Evolutionary conservation across 2,888 invertebrate genomes (phyloP).

Genomic region (Cephonodes hylas): DNA sequence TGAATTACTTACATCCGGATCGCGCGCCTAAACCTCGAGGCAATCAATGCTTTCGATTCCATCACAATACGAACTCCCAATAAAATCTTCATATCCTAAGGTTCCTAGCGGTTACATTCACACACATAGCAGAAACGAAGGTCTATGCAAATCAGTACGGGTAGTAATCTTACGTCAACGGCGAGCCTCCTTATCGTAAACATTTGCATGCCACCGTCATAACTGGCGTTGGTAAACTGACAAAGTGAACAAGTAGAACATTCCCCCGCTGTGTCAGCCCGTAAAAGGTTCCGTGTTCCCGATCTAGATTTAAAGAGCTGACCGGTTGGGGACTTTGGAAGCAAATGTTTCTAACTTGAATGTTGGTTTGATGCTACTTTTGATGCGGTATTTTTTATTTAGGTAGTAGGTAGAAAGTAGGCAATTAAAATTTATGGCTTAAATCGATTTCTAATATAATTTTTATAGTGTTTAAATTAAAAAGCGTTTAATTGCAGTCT

Average conservation of each 20-base stretch:
- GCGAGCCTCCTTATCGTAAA: background rate
- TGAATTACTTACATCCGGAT: too few relatives aligned
- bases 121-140: too few relatives aligned
- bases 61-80: too few relatives aligned
- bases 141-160: background rate
- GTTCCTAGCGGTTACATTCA: too few relatives aligned
- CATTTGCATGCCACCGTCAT: background rate
- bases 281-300: conserved; percentile 35
- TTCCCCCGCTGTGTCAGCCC: conserved; percentile 37
- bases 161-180: background rate
- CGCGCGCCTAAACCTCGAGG: too few relatives aligned
- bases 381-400: background rate
- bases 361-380: background rate
- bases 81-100: too few relatives aligned
- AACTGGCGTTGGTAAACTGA: conserved; percentile 21
- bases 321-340: conserved; percentile 33
- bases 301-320: conserved; percentile 44
- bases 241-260: conserved; percentile 31
- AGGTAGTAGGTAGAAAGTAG: too few relatives aligned
- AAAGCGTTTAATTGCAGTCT: too few relatives aligned
- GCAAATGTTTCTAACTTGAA: conserved; percentile 28
- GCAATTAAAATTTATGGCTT: too few relatives aligned
- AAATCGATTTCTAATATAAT: too few relatives aligned
- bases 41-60: too few relatives aligned
- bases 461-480: too few relatives aligned